Evolutionary conservation across 2,888 invertebrate species (phyloP), one percentile per base, ranked within the genome.

Genomic region (Unio pictorum): DNA sequence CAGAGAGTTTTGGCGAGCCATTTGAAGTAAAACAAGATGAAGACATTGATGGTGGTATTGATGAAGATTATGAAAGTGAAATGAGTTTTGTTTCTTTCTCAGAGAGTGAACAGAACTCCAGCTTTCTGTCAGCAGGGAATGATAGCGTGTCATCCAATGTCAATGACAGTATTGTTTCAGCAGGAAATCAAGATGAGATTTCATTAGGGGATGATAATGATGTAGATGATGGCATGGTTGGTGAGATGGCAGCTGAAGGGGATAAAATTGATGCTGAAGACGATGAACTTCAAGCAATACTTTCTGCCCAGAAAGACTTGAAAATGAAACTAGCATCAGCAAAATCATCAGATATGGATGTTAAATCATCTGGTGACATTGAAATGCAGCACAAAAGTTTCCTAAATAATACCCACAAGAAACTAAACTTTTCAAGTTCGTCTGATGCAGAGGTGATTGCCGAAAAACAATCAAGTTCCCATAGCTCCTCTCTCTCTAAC

Each of bases 131-230:
- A 3, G 64, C 61, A 1, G 67, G 68, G 8, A 75, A 72, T 66
- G 70, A 70, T 20, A 78, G 78, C 61, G 68, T 79, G n/a, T 54
- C 72, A 1, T 79, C 79, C 18, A 65, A 75, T 28, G 76, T 70
- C 23, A 78, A 74, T 68, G 78, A 76, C 55, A 79, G 78, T 71
- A 67, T 81, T 61, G 55, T 67, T n/a, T 72, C 74, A 1, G 72
- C 81, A 6, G 71, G 78, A 28, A 86, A 86, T 76, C 80, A 84
- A 7, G 85, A 88, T 71, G 87, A 88, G 70, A 85, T 87, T 54
- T 76, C 81, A 28, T 68, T 86, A 18, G 84, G 81, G 67, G 78
- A 85, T 64, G 85, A 86, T 67, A 83, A 85, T 26, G 83, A 84
- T 61, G 66, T 78, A 30, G 77, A 71, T 55, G 72, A 73, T 20